Base-by-base conservation (phyloP, 2,797 vertebrate species). In the Apodemus agrarius region DNA sequence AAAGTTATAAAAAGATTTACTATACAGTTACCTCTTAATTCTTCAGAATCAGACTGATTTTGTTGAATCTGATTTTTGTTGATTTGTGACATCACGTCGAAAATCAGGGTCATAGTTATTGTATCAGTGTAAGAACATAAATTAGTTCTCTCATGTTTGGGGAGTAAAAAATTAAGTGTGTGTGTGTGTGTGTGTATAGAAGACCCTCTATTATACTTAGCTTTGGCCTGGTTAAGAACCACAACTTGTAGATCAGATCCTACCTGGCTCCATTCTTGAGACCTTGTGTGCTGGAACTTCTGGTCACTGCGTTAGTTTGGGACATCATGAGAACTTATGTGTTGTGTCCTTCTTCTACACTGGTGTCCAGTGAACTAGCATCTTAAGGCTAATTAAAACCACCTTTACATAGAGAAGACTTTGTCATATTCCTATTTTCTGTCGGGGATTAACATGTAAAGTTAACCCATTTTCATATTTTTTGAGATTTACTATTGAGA, bases 401-500 rank as follows among this genome's bases (percentile, higher is more conserved):
- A 31, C 5, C 26, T 2, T 91, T 95, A 74, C 74, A 29, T 13
- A 75, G 19, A 78, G 59, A 57, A 93, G 14, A 75, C 63, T 26
- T 54, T 92, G 0, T 92, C 61, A 78, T 31, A 91, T 81, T 86
- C 75, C 37, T 22, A 69, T 49, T 84, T 82, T 17, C 67, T 94
- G 37, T 17, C 54, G 31, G 94, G 19, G 29, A 21, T 79, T 96
- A 94, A 93, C 91, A 84, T 89, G 2, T 31, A 76, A 52, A 67
- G 5, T 87, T 72, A 95, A 96, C 65, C 34, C 21, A 82, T 92
- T 74, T 85, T 89, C 24, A 54, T 76, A 57, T 74, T 90, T 92
- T 92, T 94, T 82, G 37, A 17, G 91, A 8, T 95, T 93, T 95
- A 65, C 49, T 94, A 11, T 43, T 95, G 69, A 61, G 31, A 94